A percentile compares a stretch with the other conserved stretches of the same genome.
Conservation (phyloP, 1,140 invertebrate genomes). For the Sitophilus oryzae region DNA sequence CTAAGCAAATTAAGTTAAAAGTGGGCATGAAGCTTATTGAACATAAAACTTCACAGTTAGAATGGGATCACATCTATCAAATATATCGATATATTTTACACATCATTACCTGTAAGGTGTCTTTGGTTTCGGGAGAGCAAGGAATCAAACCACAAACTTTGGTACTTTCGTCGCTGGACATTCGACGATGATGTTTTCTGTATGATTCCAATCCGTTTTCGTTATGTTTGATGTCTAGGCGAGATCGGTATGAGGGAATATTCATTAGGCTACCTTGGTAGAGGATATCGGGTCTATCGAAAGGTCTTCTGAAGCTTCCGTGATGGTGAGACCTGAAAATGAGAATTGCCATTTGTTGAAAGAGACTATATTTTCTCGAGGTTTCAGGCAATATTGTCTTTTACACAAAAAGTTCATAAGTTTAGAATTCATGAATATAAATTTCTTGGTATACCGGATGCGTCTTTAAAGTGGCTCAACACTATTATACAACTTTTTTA, state of each 20-base stretch:
- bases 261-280: conserved; percentile 73
- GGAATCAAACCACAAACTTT: conserved; percentile 48
- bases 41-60: too few species aligned
- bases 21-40: too few species aligned
- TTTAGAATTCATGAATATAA: too few species aligned
- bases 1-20: too few species aligned
- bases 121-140: conserved; percentile 53
- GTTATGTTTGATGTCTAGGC: conserved; percentile 42
- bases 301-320: conserved; percentile 55
- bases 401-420: too few species aligned
- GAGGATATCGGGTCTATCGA: conserved; percentile 80
- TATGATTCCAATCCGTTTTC: conserved; percentile 36
- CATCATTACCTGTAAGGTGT: conserved; percentile 75
- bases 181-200: conserved; percentile 31
- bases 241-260: conserved; percentile 45
- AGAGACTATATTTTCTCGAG: too few species aligned
- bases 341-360: background rate
- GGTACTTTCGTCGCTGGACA: conserved; percentile 7
- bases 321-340: conserved; percentile 19
- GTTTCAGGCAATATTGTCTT: too few species aligned
- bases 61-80: too few species aligned
- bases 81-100: too few species aligned
- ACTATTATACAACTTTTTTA: too few species aligned
- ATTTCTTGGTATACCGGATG: too few species aligned
- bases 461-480: too few species aligned